Conservation (phyloP, 2,113 vertebrate genomes). For the Cyprinus carpio region DNA sequence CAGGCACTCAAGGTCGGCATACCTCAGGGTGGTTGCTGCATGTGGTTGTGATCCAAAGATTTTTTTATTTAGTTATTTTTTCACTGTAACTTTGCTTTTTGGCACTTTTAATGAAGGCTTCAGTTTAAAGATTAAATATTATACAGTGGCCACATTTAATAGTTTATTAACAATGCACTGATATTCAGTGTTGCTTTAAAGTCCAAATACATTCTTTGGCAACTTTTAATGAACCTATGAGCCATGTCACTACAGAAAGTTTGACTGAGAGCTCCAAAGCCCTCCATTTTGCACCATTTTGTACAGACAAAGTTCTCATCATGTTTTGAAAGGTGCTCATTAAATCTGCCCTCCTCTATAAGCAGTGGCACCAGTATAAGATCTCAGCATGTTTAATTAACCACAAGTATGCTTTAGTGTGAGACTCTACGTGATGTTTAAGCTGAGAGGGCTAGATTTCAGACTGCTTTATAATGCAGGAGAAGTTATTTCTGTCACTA, state of each 20-base stretch:
- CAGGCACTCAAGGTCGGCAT: slow-evolving; percentile 89
- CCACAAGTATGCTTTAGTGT: slow-evolving; percentile 63
- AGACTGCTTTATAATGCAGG: neutral
- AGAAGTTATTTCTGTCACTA: slow-evolving; percentile 3
- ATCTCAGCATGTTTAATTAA: slow-evolving; percentile 48
- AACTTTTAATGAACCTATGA: neutral
- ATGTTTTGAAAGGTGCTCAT: slow-evolving; percentile 36
- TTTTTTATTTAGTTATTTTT: neutral
- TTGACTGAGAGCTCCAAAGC: neutral
- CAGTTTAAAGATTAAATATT: neutral
- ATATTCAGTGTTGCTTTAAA: neutral
- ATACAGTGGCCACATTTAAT: neutral
- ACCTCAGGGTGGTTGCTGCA: slow-evolving; percentile 64
- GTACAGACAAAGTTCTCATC: slow-evolving; percentile 23
- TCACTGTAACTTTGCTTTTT: neutral
- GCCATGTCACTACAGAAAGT: neutral
- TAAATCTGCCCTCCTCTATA: slow-evolving; percentile 35
- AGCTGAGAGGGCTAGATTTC: slow-evolving; percentile 1
- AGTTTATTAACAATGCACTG: neutral
- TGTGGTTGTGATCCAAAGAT: slow-evolving; percentile 54
- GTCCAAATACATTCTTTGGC: neutral
- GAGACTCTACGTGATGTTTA: slow-evolving; percentile 31
- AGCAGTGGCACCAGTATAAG: slow-evolving; percentile 37
- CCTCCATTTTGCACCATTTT: neutral
- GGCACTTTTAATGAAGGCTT: neutral